Evolutionary conservation across 2,797 vertebrate species (phyloP), one percentile per base, ranked within the genome.

Genomic region (Clarias pachynema): DNA sequence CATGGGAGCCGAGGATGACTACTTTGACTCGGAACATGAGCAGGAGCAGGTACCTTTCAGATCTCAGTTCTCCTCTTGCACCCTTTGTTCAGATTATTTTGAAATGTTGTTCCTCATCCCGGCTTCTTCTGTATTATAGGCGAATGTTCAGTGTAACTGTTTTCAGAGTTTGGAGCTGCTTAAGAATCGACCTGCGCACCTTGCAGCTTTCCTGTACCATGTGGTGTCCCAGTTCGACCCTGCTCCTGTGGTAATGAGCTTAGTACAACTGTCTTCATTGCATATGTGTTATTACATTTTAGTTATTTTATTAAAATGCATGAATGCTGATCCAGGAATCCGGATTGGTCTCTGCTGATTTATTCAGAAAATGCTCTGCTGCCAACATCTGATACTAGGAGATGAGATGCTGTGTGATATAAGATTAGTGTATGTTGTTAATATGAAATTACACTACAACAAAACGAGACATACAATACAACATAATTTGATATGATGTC

Each of bases 141-240:
- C 97, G 15, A 96, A 96, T 0, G 96, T 96, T 22, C 96, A 97
- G 75, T 98, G 96, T 88, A 97, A 96, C 94, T 98, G 96, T 89
- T 99, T 99, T 91, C 97, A 98, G 93, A 97, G 94, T 83, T 92
- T 99, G 2, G 97, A 99, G 86, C 88, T 95, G 59, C 93, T 99
- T 63, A 99, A 98, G 90, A 93, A 93, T 68, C 96, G 97, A 8
- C 98, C 98, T 0, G 98, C 98, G 91, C 98, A 99, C 93, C 94
- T 99, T 81, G 97, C 97, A 0, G 97, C 95, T 59, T 98, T 99
- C 84, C 93, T 99, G 85, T 97, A 99, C 85, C 96, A 99, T 53
- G 98, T 99, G 2, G 96, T 99, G 83, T 99, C 98, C 2, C 98
- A 99, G 93, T 99, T 99, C 91, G 98, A 99, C 89, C 97, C 98